Percentiles rank a stretch among this genome's conserved stretches.
Conservation (phyloP, 2,888 invertebrate species). For the Perdita meconis region DNA sequence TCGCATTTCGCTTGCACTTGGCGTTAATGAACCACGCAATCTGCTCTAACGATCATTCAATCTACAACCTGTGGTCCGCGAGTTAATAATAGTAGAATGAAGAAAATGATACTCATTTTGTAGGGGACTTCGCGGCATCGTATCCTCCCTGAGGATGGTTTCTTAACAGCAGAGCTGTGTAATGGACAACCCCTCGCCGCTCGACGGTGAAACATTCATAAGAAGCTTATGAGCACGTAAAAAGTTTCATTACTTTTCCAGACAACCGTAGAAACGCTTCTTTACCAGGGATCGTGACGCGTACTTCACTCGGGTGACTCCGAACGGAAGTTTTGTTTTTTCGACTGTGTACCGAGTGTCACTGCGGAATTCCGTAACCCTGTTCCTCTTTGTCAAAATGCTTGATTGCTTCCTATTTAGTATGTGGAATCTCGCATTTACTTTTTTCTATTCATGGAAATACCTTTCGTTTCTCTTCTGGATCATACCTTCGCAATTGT, state of each 20-base stretch:
- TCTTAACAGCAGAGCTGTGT: not conserved
- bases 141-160: not conserved
- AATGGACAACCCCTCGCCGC: not conserved
- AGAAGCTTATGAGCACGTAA: conserved; percentile 60
- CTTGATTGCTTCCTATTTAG: conserved; percentile 13
- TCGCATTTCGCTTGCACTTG: not conserved
- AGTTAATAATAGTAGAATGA: not conserved
- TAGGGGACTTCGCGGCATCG: too few species aligned
- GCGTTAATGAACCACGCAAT: not conserved
- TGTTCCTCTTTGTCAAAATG: not conserved
- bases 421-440: not conserved
- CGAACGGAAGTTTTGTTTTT: conserved; percentile 51
- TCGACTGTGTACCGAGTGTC: conserved; percentile 29
- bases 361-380: conserved; percentile 1
- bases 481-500: too few species aligned
- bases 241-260: conserved; percentile 56
- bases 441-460: not conserved
- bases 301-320: conserved; percentile 49
- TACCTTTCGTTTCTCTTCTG: not conserved
- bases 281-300: not conserved
- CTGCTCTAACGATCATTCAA: not conserved
- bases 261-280: conserved; percentile 27
- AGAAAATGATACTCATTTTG: not conserved
- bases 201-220: conserved; percentile 43
- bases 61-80: not conserved